A percentile compares a stretch with the other conserved stretches of the same genome.
Evolutionary conservation across 2,888 invertebrate genomes (phyloP).

Genomic region (Drosophila greeni): DNA sequence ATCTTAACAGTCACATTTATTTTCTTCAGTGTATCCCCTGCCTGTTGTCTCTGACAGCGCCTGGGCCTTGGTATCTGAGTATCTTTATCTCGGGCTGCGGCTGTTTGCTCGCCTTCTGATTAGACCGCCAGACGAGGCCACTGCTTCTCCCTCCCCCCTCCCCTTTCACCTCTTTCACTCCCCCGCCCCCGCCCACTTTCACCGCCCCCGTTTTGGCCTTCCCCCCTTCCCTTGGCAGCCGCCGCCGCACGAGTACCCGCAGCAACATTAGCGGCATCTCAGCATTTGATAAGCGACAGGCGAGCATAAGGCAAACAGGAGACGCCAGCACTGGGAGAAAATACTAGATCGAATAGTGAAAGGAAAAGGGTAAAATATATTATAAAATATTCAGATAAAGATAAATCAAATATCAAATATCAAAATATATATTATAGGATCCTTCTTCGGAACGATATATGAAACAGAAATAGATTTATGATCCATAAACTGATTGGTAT

Average conservation of each 20-base stretch:
- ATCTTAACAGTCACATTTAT: background rate
- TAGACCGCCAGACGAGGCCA: conserved; percentile 59
- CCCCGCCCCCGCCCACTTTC: background rate
- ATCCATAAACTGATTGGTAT: too few species aligned
- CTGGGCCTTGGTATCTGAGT: conserved; percentile 47
- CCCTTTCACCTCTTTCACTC: conserved; percentile 1
- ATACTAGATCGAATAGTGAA: background rate
- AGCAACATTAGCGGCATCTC: conserved; percentile 64
- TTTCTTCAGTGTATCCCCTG: conserved; percentile 7
- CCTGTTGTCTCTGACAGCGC: conserved; percentile 17
- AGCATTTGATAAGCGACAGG: conserved; percentile 69
- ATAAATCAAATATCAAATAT: too few species aligned
- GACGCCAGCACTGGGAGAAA: conserved; percentile 9
- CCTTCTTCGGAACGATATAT: too few species aligned
- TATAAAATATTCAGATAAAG: too few species aligned
- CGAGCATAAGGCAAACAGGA: conserved; percentile 59
- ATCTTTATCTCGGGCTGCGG: conserved; percentile 56
- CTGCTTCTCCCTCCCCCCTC: conserved; percentile 6
- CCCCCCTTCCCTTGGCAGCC: background rate
- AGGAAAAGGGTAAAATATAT: too few species aligned
- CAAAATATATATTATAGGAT: too few species aligned
- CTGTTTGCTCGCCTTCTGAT: conserved; percentile 70
- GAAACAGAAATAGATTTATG: too few species aligned
- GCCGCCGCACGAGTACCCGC: conserved; percentile 47
- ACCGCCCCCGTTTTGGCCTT: background rate